Conservation (phyloP, 2,888 invertebrate species). For the Caenorhabditis panamensis region DNA sequence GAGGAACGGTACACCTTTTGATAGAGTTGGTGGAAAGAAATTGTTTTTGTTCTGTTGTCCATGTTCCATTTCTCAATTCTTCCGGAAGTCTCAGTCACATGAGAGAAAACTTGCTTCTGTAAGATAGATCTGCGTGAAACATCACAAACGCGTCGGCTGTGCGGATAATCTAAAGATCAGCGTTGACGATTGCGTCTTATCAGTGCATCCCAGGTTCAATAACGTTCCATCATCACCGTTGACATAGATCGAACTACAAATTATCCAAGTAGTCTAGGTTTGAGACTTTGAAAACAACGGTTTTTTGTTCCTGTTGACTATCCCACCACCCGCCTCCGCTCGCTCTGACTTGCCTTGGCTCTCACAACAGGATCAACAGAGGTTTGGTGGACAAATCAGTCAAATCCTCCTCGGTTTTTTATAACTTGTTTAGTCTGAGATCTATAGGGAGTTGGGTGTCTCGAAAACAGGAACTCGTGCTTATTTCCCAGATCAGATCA, state of each 20-base stretch:
- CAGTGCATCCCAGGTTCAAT: conserved; percentile 28
- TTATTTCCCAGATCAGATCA: conserved; percentile 31
- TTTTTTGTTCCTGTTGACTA: not conserved
- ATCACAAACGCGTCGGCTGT: conserved; percentile 39
- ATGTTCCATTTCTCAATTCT: not conserved
- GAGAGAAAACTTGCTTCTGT: conserved; percentile 40
- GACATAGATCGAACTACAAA: conserved; percentile 3
- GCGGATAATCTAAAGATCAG: conserved; percentile 46
- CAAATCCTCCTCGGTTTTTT: conserved; percentile 29
- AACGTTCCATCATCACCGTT: not conserved
- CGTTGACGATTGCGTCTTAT: conserved; percentile 17
- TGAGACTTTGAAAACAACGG: not conserved
- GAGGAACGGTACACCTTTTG: not conserved
- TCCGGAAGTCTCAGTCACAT: conserved; percentile 54
- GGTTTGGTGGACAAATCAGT: conserved; percentile 47
- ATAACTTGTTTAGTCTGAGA: conserved; percentile 12
- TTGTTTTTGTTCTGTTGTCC: conserved; percentile 13
- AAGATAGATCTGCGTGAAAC: conserved; percentile 24
- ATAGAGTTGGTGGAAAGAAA: conserved; percentile 2
- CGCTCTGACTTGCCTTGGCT: not conserved
- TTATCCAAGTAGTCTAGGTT: no score
- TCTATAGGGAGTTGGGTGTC: conserved; percentile 30
- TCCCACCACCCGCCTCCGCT: not conserved
- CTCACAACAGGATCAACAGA: conserved; percentile 13
- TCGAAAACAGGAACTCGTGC: conserved; percentile 34